phyloP scores from a whole-genome alignment of 2,797 vertebrate genomes.

The Heteromormyrus szaboi region DNA sequence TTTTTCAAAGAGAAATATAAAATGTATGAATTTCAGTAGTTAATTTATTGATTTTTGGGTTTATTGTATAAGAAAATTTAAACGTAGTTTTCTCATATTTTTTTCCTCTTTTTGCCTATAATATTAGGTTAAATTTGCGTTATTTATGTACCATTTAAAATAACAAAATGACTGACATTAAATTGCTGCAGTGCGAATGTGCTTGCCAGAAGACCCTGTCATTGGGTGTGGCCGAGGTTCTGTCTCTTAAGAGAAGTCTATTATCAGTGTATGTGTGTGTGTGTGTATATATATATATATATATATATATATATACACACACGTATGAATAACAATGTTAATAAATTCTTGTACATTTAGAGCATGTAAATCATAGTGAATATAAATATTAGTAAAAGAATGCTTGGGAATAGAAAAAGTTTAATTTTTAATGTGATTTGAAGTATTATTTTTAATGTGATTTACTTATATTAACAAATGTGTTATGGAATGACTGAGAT shows the following conservation, averaged over 20 bases:
- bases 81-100: not conserved
- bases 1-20: not conserved
- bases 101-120: not conserved
- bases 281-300: not conserved
- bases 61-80: not conserved
- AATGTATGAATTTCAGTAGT: not conserved
- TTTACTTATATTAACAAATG: not conserved
- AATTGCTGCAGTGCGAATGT: not conserved
- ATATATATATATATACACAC: not conserved
- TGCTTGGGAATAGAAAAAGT: not conserved
- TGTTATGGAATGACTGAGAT: not conserved
- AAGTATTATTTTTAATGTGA: not conserved
- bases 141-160: not conserved
- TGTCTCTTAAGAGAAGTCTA: not conserved
- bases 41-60: not conserved
- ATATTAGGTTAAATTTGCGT: not conserved
- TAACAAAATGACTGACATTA: not conserved
- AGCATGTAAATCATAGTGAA: not conserved
- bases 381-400: not conserved
- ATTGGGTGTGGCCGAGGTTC: constrained; percentile 14
- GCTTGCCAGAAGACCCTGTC: not conserved
- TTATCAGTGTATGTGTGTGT: not conserved
- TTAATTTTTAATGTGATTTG: not conserved
- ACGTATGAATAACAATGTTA: not conserved
- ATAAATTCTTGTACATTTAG: not conserved